Evolutionary conservation across 2,113 vertebrate species (phyloP).

Genomic region (Herpetotheres cachinnans): DNA sequence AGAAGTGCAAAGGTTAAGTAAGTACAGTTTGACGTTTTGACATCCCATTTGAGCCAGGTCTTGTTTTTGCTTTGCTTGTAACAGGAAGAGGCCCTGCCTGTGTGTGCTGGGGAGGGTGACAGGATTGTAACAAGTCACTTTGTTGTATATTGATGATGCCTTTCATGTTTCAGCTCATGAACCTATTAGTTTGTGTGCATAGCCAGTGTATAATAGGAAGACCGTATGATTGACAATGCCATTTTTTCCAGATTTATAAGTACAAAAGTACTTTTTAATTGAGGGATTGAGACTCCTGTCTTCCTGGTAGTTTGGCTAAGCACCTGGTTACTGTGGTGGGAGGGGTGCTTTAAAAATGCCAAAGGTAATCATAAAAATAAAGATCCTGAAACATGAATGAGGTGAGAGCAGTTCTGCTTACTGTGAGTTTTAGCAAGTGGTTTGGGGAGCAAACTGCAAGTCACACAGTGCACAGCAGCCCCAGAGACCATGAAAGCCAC

Average conservation of each 20-base stretch:
- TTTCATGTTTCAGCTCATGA: background rate
- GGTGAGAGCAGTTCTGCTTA: background rate
- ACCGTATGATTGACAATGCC: background rate
- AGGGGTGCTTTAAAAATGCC: background rate
- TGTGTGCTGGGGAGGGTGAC: background rate
- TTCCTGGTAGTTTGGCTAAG: background rate
- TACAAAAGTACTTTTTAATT: background rate
- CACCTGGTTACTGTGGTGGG: background rate
- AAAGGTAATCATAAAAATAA: background rate
- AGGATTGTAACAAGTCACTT: background rate
- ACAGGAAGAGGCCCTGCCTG: conserved; percentile 46
- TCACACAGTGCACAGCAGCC: background rate
- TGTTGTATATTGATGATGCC: background rate
- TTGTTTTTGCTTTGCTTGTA: conserved; percentile 32
- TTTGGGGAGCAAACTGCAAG: background rate
- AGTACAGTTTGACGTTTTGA: conserved; percentile 13
- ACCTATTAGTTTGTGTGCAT: background rate
- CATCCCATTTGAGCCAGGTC: conserved; percentile 44
- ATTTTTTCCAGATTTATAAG: background rate
- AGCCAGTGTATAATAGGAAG: background rate
- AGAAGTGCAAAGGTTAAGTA: conserved; percentile 39
- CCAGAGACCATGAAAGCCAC: background rate
- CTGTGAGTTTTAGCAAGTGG: background rate
- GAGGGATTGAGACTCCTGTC: background rate
- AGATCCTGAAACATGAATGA: background rate